Evolutionary conservation across 2,113 vertebrate species (phyloP).

Genomic region (Uria aalge): DNA sequence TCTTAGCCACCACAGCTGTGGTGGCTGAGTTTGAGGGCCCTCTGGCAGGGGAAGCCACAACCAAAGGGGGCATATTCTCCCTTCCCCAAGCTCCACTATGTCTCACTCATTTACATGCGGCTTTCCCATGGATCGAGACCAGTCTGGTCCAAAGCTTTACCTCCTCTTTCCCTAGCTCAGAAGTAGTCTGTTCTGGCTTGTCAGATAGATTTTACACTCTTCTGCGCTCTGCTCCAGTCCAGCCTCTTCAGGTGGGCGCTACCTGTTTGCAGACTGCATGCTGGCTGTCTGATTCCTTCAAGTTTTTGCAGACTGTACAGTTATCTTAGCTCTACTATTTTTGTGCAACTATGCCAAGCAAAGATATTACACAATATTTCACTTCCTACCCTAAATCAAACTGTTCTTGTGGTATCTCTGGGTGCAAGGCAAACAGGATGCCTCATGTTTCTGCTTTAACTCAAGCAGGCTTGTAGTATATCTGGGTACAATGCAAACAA

Average conservation of each 20-base stretch:
- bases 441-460: not conserved
- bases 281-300: not conserved
- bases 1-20: not conserved
- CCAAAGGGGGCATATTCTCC: not conserved
- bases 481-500: not conserved
- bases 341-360: not conserved
- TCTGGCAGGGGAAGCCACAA: not conserved
- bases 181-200: not conserved
- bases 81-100: not conserved
- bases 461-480: not conserved
- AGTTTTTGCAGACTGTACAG: not conserved
- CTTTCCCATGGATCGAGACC: not conserved
- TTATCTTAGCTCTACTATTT: not conserved
- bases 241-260: not conserved
- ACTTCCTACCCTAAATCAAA: not conserved
- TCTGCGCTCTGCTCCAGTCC: not conserved
- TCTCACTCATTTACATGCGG: fast-evolving
- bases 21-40: not conserved
- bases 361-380: not conserved
- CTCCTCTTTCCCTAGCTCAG: not conserved
- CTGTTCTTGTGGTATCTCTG: not conserved
- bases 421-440: not conserved
- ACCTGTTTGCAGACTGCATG: not conserved
- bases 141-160: not conserved
- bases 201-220: not conserved